Evolutionary conservation across 2,888 invertebrate genomes (phyloP).

Genomic region (Eurytoma adleriae): DNA sequence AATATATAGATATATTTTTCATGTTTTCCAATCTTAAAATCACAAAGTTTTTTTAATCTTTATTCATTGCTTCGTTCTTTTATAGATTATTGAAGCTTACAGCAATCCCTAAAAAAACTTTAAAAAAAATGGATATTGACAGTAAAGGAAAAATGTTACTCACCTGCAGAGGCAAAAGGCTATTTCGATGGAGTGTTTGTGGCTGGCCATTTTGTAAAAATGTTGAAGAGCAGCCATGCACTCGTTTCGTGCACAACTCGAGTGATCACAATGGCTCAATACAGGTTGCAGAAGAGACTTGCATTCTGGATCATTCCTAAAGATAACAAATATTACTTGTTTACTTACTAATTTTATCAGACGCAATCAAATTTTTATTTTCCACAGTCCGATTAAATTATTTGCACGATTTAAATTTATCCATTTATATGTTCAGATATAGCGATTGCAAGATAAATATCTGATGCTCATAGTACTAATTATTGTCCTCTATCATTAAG

Average conservation of each 20-base stretch:
- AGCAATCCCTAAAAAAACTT: neutral
- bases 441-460: too few species aligned
- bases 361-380: too few species aligned
- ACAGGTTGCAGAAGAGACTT: constrained; percentile 89
- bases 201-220: constrained; percentile 89
- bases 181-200: constrained; percentile 91
- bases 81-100: too few species aligned
- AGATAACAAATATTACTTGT: constrained; percentile 66
- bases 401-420: too few species aligned
- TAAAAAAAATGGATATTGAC: neutral
- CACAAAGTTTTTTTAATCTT: neutral
- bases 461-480: too few species aligned
- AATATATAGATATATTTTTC: too few species aligned
- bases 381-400: too few species aligned
- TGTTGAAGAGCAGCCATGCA: constrained; percentile 92
- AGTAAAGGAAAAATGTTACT: constrained; percentile 63
- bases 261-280: constrained; percentile 87
- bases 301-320: constrained; percentile 89
- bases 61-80: too few species aligned
- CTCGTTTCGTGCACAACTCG: constrained; percentile 88
- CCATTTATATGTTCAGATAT: too few species aligned
- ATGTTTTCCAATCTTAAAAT: too few species aligned
- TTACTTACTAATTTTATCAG: too few species aligned
- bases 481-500: too few species aligned
- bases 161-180: constrained; percentile 96